Base-by-base conservation (phyloP, 2,113 vertebrate species). In the Oceanodroma tethys region DNA sequence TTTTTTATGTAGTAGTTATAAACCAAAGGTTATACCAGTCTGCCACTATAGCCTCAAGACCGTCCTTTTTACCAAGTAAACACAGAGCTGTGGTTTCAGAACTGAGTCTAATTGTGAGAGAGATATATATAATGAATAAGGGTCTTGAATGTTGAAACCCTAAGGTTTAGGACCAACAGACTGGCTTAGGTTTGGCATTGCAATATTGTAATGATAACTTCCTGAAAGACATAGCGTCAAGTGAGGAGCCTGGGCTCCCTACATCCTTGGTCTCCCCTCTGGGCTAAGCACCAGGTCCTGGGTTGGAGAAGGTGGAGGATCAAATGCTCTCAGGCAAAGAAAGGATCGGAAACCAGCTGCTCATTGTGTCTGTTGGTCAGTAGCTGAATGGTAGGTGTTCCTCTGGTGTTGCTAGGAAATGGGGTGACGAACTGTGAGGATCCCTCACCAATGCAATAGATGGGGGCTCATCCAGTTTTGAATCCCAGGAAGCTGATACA, bases 151-250 rank as follows among this genome's bases (percentile, higher is more conserved):
- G 11, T 9, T 32, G 67, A 81, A 5, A 43, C 5, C 29, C 2
- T 13, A 26, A 93, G 40, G 23, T 13, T 53, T 30, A 56, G 19
- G 22, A 40, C 20, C 10, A 29, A 66, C 88, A 65, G 17, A 38
- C 8, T 22, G 32, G 23, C 5, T 89, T 48, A 30, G 30, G 11
- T 43, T 60, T 62, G 63, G 36, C 27, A 22, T 2, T 78, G 21
- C 29, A 53, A 23, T 23, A 6, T 10, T 55, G 8, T 27, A 75
- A 32, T 10, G 19, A 48, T n/a, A 12, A 60, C 11, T 88, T 88
- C 29, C 40, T 88, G 71, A 88, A 82, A 59, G 13, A 21, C 4
- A 9, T 0, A 2, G 2, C 6, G 20, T 13, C 3, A 10, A 0
- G 3, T 56, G 34, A 27, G 9, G 40, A 80, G 9, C 10, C 6